These are phyloP conservation scores for Cantharis rufa DNA, from an alignment of 2,888 invertebrate species.

Conservation along the genomic window DNA sequence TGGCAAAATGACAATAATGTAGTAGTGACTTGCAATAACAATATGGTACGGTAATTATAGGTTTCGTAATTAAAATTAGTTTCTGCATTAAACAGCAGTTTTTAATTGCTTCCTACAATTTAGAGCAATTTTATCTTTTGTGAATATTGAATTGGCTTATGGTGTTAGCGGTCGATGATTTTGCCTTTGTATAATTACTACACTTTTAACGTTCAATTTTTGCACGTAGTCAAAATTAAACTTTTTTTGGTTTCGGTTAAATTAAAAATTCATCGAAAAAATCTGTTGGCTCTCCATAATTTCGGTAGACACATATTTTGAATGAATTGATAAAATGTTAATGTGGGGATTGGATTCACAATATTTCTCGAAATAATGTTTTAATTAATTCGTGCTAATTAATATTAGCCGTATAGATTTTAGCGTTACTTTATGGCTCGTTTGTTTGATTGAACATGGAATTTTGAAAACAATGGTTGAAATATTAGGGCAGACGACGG, in stretches of 20 bases:
- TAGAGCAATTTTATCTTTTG: slow-evolving; percentile 26
- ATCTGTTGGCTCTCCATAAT: not conserved
- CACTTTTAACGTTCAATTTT: not conserved
- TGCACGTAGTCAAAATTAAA: not conserved
- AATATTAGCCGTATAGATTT: slow-evolving; percentile 15
- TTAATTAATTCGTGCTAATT: not conserved
- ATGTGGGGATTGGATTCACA: not conserved
- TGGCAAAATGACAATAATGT: not conserved
- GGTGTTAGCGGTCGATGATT: not conserved
- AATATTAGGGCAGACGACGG: slow-evolving; percentile 17
- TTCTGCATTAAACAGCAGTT: slow-evolving; percentile 23
- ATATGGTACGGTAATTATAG: slow-evolving; percentile 10
- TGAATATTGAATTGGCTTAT: slow-evolving; percentile 22
- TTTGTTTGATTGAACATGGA: slow-evolving; percentile 25
- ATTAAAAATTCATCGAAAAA: not conserved
- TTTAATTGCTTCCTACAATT: slow-evolving; percentile 27
- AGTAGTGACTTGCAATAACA: slow-evolving; percentile 9
- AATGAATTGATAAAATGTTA: not conserved
- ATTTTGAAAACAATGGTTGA: slow-evolving; percentile 12
- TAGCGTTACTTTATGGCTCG: slow-evolving; percentile 16
- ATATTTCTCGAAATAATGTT: slow-evolving; percentile 1
- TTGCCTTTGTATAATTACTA: slow-evolving; percentile 3
- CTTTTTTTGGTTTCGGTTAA: not conserved
- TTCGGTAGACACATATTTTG: not conserved
- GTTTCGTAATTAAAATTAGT: slow-evolving; percentile 19